A percentile compares a stretch with the other conserved stretches of the same genome.
These are phyloP conservation scores for Chaenodraco wilsoni DNA, from an alignment of 2,797 vertebrate species.

Conservation along the genomic window DNA sequence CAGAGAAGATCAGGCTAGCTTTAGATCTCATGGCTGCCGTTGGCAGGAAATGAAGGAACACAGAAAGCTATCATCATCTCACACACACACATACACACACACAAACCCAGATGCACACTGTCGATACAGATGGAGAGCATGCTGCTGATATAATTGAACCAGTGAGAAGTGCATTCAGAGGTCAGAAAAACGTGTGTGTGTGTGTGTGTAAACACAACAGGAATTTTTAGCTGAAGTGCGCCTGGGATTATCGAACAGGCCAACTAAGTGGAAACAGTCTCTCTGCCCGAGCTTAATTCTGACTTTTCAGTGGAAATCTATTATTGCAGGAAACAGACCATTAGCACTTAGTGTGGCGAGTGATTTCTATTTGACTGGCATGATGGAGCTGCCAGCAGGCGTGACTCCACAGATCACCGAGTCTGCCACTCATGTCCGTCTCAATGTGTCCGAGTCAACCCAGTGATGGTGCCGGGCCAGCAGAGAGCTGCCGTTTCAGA, in stretches of 20 bases:
- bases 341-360: not conserved
- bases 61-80: conserved; percentile 26
- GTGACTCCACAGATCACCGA: conserved; percentile 13
- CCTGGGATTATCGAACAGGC: conserved; percentile 6
- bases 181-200: conserved; percentile 17
- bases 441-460: conserved; percentile 6
- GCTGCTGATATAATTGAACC: conserved; percentile 23
- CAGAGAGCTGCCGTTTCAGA: conserved; percentile 16
- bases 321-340: not conserved
- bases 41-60: conserved; percentile 55
- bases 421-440: conserved; percentile 12
- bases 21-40: conserved; percentile 32
- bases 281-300: not conserved
- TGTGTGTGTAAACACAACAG: not conserved
- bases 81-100: conserved; percentile 5
- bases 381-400: not conserved
- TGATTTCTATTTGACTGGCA: not conserved
- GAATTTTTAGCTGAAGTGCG: not conserved
- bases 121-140: conserved; percentile 29
- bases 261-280: not conserved
- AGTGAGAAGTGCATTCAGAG: conserved; percentile 4
- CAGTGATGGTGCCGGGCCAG: conserved; percentile 4
- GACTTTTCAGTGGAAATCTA: not conserved
- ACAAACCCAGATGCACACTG: conserved; percentile 12
- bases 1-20: conserved; percentile 21